Evolutionary conservation across 2,113 vertebrate species (phyloP).

Genomic region (Leptocoma aspasia): DNA sequence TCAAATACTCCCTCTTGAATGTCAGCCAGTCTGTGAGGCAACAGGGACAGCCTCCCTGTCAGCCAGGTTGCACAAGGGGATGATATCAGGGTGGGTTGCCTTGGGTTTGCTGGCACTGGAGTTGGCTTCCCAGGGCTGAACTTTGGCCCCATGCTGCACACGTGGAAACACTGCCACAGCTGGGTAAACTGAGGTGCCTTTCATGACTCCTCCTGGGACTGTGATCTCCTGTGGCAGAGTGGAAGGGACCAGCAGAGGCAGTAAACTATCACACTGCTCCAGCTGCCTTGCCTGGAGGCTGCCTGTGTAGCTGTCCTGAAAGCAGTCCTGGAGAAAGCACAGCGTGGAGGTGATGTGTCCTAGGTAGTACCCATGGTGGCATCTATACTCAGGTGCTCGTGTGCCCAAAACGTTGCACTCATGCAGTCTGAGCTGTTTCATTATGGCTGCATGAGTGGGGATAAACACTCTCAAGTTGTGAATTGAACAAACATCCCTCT

Average conservation of each 20-base stretch:
- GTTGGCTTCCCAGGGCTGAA: not conserved
- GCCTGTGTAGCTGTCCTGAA: not conserved
- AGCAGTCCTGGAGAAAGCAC: not conserved
- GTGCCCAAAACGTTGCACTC: not conserved
- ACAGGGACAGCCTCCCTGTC: not conserved
- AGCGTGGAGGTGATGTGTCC: not conserved
- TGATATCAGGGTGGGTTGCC: not conserved
- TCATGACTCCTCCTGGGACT: not conserved
- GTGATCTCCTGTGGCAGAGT: fast-evolving
- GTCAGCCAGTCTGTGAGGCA: not conserved
- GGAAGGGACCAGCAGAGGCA: not conserved
- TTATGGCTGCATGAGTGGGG: not conserved
- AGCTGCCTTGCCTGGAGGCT: not conserved
- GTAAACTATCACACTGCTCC: not conserved
- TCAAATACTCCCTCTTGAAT: not conserved
- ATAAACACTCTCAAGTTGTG: not conserved
- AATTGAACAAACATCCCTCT: not conserved
- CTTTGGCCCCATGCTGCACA: not conserved
- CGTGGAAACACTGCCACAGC: not conserved
- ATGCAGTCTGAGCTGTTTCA: not conserved
- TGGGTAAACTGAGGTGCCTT: not conserved
- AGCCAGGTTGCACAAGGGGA: not conserved
- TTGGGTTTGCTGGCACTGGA: not conserved
- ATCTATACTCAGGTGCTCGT: fast-evolving
- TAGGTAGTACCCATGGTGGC: not conserved